These are phyloP conservation scores for Leucozona laternaria DNA, from an alignment of 2,888 invertebrate genomes.

Conservation along the genomic window DNA sequence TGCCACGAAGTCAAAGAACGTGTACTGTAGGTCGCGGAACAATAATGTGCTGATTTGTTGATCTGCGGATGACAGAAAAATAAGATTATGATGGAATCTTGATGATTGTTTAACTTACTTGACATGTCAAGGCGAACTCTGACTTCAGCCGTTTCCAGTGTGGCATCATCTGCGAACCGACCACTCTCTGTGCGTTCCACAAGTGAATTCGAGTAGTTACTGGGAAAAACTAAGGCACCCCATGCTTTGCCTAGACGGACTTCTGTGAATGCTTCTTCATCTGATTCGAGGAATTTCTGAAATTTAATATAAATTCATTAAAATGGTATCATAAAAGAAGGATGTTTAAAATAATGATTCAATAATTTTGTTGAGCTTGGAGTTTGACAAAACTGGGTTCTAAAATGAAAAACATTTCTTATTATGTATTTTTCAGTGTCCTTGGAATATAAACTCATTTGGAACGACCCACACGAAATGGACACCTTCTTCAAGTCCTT, in stretches of 20 bases:
- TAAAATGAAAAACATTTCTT: too few species aligned
- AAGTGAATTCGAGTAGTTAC: conserved; percentile 90
- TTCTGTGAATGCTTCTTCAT: conserved; percentile 87
- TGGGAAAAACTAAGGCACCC: conserved; percentile 89
- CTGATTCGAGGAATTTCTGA: conserved; percentile 85
- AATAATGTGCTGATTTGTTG: conserved; percentile 94
- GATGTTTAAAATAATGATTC: too few species aligned
- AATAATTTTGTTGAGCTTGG: too few species aligned
- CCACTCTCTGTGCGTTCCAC: conserved; percentile 86
- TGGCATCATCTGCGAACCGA: conserved; percentile 85
- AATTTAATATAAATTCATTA: conserved; percentile 6
- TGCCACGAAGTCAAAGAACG: conserved; percentile 90
- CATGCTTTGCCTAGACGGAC: conserved; percentile 90
- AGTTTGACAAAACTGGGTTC: not conserved
- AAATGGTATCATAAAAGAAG: too few species aligned
- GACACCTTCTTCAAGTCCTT: too few species aligned
- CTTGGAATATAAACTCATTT: too few species aligned
- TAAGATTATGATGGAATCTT: conserved; percentile 3
- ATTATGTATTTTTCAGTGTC: too few species aligned
- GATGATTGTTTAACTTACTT: conserved; percentile 86
- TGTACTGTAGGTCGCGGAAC: conserved; percentile 88
- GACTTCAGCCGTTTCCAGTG: conserved; percentile 87
- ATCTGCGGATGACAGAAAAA: conserved; percentile 85
- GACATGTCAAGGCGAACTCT: conserved; percentile 92
- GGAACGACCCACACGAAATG: too few species aligned